A percentile compares a stretch with the other conserved stretches of the same genome.
Conservation (phyloP, 1,140 invertebrate species). For the Listronotus oregonensis region DNA sequence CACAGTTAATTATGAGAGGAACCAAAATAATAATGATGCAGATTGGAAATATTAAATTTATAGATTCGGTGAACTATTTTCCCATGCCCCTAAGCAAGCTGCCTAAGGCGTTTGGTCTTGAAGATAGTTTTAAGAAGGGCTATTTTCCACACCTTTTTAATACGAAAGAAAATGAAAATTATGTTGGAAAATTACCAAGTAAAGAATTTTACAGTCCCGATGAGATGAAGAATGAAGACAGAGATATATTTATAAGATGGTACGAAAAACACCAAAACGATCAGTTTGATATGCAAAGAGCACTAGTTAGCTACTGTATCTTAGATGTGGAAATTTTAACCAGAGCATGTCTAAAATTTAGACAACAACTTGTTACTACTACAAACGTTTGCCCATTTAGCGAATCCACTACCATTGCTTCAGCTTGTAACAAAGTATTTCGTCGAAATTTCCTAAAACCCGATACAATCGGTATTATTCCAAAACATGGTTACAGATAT, state of each 20-base stretch:
- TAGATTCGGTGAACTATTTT: conserved; percentile 25
- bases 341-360: conserved; percentile 25
- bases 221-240: conserved; percentile 20
- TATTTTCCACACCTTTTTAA: conserved; percentile 21
- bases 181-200: conserved; percentile 1
- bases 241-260: conserved; percentile 35
- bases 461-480: conserved; percentile 29
- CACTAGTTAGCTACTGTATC: conserved; percentile 38
- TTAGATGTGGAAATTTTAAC: conserved; percentile 32
- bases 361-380: conserved; percentile 16
- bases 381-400: conserved; percentile 26
- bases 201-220: conserved; percentile 23
- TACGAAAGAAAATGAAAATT: conserved; percentile 4
- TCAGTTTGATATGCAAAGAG: conserved; percentile 27
- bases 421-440: conserved; percentile 20
- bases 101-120: conserved; percentile 1
- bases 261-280: conserved; percentile 17
- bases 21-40: conserved; percentile 25
- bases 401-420: conserved; percentile 25
- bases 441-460: conserved; percentile 29
- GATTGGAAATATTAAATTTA: conserved; percentile 15
- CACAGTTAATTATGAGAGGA: conserved; percentile 20
- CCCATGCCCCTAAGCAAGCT: conserved; percentile 23
- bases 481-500: neutral
- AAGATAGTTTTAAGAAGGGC: conserved; percentile 14